Percentiles rank a stretch among this genome's conserved stretches.
These are phyloP conservation scores for Parotia lawesii DNA, from an alignment of 2,113 vertebrate genomes.

Conservation along the genomic window DNA sequence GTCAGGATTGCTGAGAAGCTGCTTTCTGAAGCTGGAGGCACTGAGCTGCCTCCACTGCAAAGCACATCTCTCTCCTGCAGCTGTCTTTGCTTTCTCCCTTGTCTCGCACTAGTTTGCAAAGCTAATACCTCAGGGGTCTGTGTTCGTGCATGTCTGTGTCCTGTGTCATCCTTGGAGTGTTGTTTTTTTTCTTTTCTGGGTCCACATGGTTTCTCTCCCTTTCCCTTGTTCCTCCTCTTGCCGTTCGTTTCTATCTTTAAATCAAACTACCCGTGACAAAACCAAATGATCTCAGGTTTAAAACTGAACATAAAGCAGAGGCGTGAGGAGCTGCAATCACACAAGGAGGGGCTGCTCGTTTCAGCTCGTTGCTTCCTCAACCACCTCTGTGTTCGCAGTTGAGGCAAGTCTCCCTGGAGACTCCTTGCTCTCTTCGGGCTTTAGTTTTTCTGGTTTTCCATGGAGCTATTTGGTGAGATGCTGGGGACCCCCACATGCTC, in stretches of 20 bases:
- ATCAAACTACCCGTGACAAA: slow-evolving; percentile 27
- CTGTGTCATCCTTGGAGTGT: slow-evolving; percentile 35
- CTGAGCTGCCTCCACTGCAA: slow-evolving; percentile 1
- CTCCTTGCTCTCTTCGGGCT: background rate
- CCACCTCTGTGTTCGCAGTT: background rate
- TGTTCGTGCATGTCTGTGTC: slow-evolving; percentile 28
- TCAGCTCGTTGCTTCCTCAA: background rate
- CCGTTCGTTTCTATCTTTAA: slow-evolving; percentile 9
- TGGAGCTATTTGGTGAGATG: background rate
- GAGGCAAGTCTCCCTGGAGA: background rate
- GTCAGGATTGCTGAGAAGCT: slow-evolving; percentile 12
- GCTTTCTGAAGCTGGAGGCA: slow-evolving; percentile 31
- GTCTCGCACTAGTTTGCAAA: slow-evolving; percentile 57
- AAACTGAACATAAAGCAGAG: slow-evolving; percentile 41
- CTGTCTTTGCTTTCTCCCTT: slow-evolving; percentile 40
- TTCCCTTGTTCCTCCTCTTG: background rate
- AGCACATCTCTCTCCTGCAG: slow-evolving; percentile 29
- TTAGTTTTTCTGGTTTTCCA: slow-evolving; percentile 6
- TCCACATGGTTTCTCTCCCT: background rate
- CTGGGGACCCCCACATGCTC: background rate
- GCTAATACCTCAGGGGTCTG: slow-evolving; percentile 71
- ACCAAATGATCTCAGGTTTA: slow-evolving; percentile 65
- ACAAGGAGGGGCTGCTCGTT: background rate
- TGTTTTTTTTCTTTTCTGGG: slow-evolving; percentile 3
- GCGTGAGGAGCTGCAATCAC: slow-evolving; percentile 17